phyloP scores from a whole-genome alignment of 2,888 invertebrate genomes.

The Liposcelis brunnea region DNA sequence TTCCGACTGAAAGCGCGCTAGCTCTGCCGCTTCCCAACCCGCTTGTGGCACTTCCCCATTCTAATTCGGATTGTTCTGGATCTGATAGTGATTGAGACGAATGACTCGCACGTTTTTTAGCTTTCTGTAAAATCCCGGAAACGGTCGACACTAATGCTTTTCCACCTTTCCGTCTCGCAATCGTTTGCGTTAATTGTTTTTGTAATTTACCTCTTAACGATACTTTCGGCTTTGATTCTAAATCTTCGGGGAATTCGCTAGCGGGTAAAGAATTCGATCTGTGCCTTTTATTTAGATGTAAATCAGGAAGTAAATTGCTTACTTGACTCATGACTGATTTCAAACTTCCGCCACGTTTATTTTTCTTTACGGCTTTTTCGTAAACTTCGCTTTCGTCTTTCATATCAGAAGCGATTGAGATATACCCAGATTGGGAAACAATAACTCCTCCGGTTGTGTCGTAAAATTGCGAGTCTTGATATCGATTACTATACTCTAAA shows the following conservation, averaged over 20 bases:
- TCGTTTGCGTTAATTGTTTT: constrained; percentile 6
- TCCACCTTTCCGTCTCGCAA: background rate
- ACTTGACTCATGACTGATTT: constrained; percentile 68
- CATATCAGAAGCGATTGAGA: constrained; percentile 52
- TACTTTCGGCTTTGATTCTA: constrained; percentile 24
- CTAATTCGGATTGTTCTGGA: constrained; percentile 49
- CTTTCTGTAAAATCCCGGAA: constrained; percentile 71
- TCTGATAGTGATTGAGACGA: constrained; percentile 49
- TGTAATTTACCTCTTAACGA: constrained; percentile 10
- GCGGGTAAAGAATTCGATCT: constrained; percentile 69
- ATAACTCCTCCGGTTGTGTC: constrained; percentile 42
- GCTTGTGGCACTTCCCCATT: constrained; percentile 39
- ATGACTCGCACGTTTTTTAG: constrained; percentile 43
- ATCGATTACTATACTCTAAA: constrained; percentile 11
- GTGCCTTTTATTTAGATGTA: constrained; percentile 57
- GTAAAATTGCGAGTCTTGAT: constrained; percentile 24
- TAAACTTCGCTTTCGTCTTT: constrained; percentile 33
- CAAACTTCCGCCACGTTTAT: constrained; percentile 48
- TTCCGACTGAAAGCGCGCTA: constrained; percentile 48
- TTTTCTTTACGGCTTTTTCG: constrained; percentile 41
- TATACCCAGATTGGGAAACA: constrained; percentile 60
- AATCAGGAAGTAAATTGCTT: constrained; percentile 63
- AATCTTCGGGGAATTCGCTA: constrained; percentile 32
- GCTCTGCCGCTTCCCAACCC: constrained; percentile 45
- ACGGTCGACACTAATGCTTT: constrained; percentile 48